Evolutionary conservation across 1,140 invertebrate species (phyloP), one percentile per base, ranked within the genome.

Genomic region (Asbolus verrucosus): DNA sequence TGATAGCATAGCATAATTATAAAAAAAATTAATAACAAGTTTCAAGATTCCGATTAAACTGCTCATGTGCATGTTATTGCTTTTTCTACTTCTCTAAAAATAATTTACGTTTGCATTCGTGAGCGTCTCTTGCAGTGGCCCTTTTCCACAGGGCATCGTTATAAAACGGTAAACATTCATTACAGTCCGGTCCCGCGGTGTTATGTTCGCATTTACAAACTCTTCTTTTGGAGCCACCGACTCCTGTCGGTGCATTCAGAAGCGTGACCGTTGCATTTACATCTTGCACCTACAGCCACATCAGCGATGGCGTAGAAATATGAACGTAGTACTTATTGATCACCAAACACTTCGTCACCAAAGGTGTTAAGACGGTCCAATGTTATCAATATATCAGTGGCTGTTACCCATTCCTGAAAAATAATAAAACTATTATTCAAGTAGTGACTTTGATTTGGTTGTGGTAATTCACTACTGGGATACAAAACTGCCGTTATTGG

Each of bases 241-340:
- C 24, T n/a, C 84, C 87, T 0, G 86, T 87, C 21, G 5, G 94
- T 89, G 80, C 97, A 99, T 76, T 94, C 89, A 9, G 91, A 93
- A 1, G 97, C 96, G 81, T 99, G 97, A 0, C 98, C 98, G 78
- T 99, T 98, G 82, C 98, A 99, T 82, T 98, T 97, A 82, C 97
- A 99, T 81, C 94, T 89, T 2, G 96, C 98, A 60, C 98, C 98
- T 14, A 99, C 94, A 1, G 95, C 91, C 65, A 99, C 88, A 81
- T 99, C 97, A 9, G 94, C 92, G 70, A 99, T 97, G 61, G 97
- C 97, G 84, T 98, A 99, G 84, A 96, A 99, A 80, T 99, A 99
- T 0, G 97, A 98, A 75, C 92, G 91, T 4, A 98, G 80, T 9
- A 99, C 97, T 80, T 94, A 90, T 2, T 88, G 84, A 81, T 98